A percentile compares a stretch with the other conserved stretches of the same genome.
These are phyloP conservation scores for Forficula auricularia DNA, from an alignment of 1,140 invertebrate genomes.

Conservation along the genomic window DNA sequence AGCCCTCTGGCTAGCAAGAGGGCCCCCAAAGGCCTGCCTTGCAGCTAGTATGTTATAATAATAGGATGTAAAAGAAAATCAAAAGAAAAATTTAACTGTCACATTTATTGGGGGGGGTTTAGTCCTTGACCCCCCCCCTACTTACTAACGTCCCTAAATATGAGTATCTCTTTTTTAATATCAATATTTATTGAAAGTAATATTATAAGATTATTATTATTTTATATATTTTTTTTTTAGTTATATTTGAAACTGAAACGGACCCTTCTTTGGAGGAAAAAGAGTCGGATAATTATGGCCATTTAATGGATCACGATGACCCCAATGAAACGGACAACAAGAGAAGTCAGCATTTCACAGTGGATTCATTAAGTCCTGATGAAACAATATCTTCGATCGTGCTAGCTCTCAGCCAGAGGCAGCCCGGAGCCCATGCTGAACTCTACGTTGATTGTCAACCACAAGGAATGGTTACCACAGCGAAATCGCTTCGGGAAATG, in stretches of 20 bases:
- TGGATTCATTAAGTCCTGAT: slow-evolving; percentile 31
- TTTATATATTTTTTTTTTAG: slow-evolving; percentile 23
- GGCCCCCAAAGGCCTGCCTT: too few relatives aligned
- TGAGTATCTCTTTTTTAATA: too few relatives aligned
- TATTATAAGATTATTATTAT: neutral
- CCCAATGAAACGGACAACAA: too few relatives aligned
- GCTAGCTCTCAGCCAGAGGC: slow-evolving; percentile 32
- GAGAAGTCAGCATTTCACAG: slow-evolving; percentile 28
- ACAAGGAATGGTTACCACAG: slow-evolving; percentile 31
- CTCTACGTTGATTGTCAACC: slow-evolving; percentile 38
- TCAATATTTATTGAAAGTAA: neutral
- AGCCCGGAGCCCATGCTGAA: slow-evolving; percentile 30
- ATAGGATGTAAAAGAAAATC: too few relatives aligned
- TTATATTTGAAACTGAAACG: slow-evolving; percentile 38
- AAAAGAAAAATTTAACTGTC: too few relatives aligned
- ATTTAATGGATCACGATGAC: too few relatives aligned
- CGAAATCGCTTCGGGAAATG: slow-evolving; percentile 31
- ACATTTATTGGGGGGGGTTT: too few relatives aligned
- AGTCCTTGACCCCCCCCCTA: too few relatives aligned
- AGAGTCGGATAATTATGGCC: too few relatives aligned
- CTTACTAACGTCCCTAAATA: too few relatives aligned
- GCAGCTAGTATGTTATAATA: too few relatives aligned
- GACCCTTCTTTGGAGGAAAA: slow-evolving; percentile 13
- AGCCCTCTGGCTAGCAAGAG: too few relatives aligned
- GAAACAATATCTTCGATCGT: slow-evolving; percentile 32